Evolutionary conservation across 2,888 invertebrate genomes (phyloP), one percentile per base, ranked within the genome.

Genomic region (Pinctada fucata): DNA sequence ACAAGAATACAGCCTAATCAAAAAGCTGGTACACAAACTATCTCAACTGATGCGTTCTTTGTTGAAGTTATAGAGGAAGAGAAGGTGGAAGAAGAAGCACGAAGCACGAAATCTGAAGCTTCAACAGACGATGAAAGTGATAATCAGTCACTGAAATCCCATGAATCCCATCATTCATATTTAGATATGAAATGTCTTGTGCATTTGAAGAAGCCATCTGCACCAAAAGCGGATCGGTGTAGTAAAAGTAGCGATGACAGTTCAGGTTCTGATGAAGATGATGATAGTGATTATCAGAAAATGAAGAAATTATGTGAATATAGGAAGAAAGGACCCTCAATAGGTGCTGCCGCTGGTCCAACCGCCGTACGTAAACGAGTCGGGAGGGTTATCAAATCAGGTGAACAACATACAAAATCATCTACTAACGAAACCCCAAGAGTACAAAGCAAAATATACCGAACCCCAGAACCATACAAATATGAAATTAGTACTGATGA

Each of bases 401-500:
- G 31, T 31, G 58, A 58, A 58, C 6, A 58, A 13, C 8, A 6
- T 10, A 58, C 58, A 13, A 58, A 58, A 58, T 6, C 6, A 10
- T 10, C 6, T 6, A 58, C 58, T 10, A 58, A 13, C 6, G 58
- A 58, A 58, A 13, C 6, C 8, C 6, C 8, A 6, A 58, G 13
- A 58, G 58, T 58, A 10, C 31, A 31, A 31, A 58, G 58, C 13
- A 6, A 13, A 13, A 58, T 58, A 10, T 58, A 10, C 13, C 13
- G 58, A 6, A 10, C 58, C 58, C 58, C 58, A 10, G 58, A 74
- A 13, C 48, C 74, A 31, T 49, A 65, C 49, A 45, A 50, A 16
- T 74, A 66, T 66, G 74, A 74, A 13, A 74, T 74, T 6, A 63
- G 51, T n/a, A 66, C 48, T 5, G 50, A 8, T 2, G 66, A 74